Base-by-base conservation (phyloP, 2,888 invertebrate genomes). In the Thelaira solivaga region DNA sequence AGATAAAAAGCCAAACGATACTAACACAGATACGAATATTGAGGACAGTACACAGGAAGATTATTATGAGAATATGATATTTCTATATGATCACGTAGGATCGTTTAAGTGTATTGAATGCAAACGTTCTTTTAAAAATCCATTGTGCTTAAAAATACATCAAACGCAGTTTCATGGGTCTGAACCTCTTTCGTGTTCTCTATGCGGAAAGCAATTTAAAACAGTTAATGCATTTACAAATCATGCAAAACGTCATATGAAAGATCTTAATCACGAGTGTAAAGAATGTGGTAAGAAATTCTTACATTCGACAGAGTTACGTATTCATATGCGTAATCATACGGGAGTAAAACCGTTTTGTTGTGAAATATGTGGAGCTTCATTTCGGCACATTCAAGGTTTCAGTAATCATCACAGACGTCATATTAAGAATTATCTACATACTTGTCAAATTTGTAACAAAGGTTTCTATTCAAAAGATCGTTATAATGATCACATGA, bases 211-310 rank as follows among this genome's bases (percentile, higher is more conserved):
- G 34, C 24, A 10, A n/a, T 77, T 59, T 11, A 62, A 43, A 49
- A 51, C 62, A 1, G 67, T 41, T n/a, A 75, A 39, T 47, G 26
- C 72, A 8, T 80, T 68, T 59, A 77, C 67, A 34, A 71, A 71
- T 59, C 77, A 77, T 75, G 75, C 74, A n/a, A 72, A 77, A 34
- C 74, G 80, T 29, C 80, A 80, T 11, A 74, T 74, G 73, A 49
- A 77, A 36, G 77, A 77, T 62, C 51, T 75, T 6, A 57, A 74
- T 57, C 65, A 77, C 10, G 74, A 77, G 24, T 80, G 80, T n/a
- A 62, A 53, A 18, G 77, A 77, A 51, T 80, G 80, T 51, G 80
- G 80, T 0, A 80, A 80, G 51, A 67, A 77, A 41, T 76, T 80
- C 62, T 53, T 77, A 43, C 53, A 74, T 36, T 55, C 71, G 5